Percentiles rank a stretch among this genome's conserved stretches.
Conservation (phyloP, 2,113 vertebrate genomes). For the Gymnobelideus leadbeateri region DNA sequence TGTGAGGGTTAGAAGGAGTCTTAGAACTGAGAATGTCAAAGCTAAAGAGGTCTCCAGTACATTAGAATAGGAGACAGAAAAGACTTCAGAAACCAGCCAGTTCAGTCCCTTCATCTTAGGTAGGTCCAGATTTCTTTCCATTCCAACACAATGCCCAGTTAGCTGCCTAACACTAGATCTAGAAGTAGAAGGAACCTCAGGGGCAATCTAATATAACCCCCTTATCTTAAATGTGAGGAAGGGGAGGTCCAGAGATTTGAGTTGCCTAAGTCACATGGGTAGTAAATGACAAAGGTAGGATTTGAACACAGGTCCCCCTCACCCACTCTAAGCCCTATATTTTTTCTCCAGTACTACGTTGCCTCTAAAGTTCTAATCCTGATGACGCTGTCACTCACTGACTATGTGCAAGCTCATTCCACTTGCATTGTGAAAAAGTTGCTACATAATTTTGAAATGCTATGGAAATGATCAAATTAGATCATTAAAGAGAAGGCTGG, state of each 20-base stretch:
- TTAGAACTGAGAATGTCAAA: not conserved
- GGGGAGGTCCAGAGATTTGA: accelerated
- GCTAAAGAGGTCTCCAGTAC: not conserved
- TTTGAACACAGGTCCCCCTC: not conserved
- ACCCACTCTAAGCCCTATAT: no score
- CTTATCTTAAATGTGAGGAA: no score
- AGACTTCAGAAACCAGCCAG: not conserved
- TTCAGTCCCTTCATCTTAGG: not conserved
- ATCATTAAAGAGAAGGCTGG: not conserved
- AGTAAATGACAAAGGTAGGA: not conserved
- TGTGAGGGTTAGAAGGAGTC: not conserved
- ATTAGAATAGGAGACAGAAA: not conserved
- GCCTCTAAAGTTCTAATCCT: not conserved
- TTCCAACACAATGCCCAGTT: no score
- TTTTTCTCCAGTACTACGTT: not conserved
- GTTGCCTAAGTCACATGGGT: not conserved
- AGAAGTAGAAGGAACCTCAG: no score
- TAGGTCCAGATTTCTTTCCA: not conserved
- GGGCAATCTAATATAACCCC: no score
- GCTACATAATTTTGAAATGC: not conserved
- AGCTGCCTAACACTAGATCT: no score
- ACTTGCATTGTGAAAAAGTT: not conserved
- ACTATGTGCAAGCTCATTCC: constrained; percentile 48
- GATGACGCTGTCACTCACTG: constrained; percentile 46
- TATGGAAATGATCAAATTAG: not conserved